Evolutionary conservation across 2,113 vertebrate species (phyloP).

Genomic region (Pangasianodon gigas): DNA sequence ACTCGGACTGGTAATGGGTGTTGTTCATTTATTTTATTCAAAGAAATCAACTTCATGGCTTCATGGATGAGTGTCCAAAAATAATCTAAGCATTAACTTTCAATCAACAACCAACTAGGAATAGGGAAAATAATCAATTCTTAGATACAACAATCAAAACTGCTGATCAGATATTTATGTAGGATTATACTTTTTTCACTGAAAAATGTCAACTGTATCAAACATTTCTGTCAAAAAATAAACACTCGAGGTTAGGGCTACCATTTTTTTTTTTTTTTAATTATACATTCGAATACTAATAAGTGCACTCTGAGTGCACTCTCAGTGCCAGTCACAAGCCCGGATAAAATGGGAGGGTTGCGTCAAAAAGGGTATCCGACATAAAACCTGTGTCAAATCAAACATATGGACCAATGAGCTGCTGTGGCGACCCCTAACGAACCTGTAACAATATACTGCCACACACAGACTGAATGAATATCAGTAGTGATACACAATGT

Average conservation of each 20-base stretch:
- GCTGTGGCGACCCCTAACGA: too few species aligned
- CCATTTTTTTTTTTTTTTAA: neutral
- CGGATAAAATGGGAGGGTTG: too few species aligned
- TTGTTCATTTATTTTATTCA: neutral
- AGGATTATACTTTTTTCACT: neutral
- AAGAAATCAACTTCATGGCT: neutral
- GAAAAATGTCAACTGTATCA: neutral
- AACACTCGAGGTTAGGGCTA: neutral
- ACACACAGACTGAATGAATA: too few species aligned
- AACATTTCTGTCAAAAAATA: neutral
- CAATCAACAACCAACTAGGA: neutral
- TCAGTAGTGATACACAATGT: neutral
- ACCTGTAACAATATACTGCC: too few species aligned
- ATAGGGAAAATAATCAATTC: neutral
- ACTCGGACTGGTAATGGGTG: neutral
- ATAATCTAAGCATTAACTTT: neutral
- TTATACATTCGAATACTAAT: neutral
- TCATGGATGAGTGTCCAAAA: neutral
- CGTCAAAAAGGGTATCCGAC: too few species aligned
- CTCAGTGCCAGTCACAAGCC: too few species aligned
- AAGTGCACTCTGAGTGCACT: too few species aligned
- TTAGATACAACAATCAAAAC: neutral
- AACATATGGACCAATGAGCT: too few species aligned
- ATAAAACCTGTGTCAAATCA: too few species aligned
- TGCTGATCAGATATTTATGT: neutral